A percentile compares a stretch with the other conserved stretches of the same genome.
Evolutionary conservation across 2,797 vertebrate species (phyloP).

Genomic region (Gorsachius magnificus): DNA sequence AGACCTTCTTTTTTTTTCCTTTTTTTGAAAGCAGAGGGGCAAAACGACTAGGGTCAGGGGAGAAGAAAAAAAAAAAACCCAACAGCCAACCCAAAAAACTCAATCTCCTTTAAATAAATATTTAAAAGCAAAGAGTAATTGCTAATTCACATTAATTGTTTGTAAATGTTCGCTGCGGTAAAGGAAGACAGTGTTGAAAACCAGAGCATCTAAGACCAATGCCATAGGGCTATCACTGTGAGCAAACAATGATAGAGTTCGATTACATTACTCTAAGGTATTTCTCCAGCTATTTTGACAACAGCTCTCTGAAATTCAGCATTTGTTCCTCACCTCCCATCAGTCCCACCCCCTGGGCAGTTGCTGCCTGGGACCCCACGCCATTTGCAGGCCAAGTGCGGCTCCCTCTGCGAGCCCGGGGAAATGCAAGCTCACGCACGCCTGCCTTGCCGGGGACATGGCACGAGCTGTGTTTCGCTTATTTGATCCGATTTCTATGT

Average conservation of each 20-base stretch:
- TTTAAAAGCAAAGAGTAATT: background rate
- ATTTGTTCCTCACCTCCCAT: background rate
- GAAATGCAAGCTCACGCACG: background rate
- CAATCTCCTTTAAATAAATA: background rate
- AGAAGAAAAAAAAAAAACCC: background rate
- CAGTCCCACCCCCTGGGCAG: fast-evolving
- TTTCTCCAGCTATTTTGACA: background rate
- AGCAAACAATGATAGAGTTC: background rate
- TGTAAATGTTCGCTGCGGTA: background rate
- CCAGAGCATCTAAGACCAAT: background rate
- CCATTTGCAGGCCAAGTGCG: background rate
- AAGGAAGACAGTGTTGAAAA: background rate
- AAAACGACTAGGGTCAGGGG: background rate
- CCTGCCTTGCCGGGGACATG: background rate
- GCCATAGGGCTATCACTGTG: background rate
- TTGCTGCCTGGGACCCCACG: background rate
- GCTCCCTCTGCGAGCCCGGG: background rate
- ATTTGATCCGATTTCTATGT: background rate
- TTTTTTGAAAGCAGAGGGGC: background rate
- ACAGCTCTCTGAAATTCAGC: background rate
- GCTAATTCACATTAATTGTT: slow-evolving; percentile 11
- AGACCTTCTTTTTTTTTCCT: background rate
- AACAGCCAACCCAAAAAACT: background rate
- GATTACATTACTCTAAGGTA: background rate
- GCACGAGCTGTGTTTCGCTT: fast-evolving